A percentile compares a stretch with the other conserved stretches of the same genome.
These are phyloP conservation scores for Aricia artaxerxes DNA, from an alignment of 2,888 invertebrate species.

Conservation along the genomic window DNA sequence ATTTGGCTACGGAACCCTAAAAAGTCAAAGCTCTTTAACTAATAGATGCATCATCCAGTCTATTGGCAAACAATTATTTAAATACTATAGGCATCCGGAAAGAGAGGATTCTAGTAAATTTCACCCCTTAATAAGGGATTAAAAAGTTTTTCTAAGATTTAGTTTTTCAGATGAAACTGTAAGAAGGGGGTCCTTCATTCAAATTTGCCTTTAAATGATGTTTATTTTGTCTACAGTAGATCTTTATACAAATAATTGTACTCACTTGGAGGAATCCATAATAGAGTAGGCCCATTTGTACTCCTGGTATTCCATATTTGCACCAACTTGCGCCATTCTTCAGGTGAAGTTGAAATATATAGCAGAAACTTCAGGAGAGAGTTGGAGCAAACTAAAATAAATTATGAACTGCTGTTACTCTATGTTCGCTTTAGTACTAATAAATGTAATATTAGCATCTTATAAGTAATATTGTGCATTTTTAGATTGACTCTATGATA, in stretches of 20 bases:
- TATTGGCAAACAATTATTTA: too few relatives aligned
- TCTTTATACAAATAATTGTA: conserved; percentile 14
- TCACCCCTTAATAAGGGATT: too few relatives aligned
- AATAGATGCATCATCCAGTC: too few relatives aligned
- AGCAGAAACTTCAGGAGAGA: conserved; percentile 30
- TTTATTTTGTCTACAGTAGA: not conserved
- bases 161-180: too few relatives aligned
- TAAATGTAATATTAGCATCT: not conserved
- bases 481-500: too few relatives aligned
- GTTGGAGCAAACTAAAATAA: conserved; percentile 37
- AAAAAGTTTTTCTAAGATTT: too few relatives aligned
- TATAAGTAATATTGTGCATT: too few relatives aligned
- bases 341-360: conserved; percentile 39
- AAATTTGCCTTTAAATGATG: not conserved
- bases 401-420: conserved; percentile 9
- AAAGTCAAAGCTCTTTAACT: too few relatives aligned
- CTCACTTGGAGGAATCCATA: conserved; percentile 94
- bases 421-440: not conserved
- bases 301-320: conserved; percentile 81
- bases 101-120: too few relatives aligned
- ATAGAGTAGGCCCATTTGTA: conserved; percentile 96
- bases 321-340: conserved; percentile 75
- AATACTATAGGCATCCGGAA: too few relatives aligned
- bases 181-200: too few relatives aligned
- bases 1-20: too few relatives aligned